These are phyloP conservation scores for Lycodopsis pacificus DNA, from an alignment of 2,797 vertebrate species.

Conservation along the genomic window DNA sequence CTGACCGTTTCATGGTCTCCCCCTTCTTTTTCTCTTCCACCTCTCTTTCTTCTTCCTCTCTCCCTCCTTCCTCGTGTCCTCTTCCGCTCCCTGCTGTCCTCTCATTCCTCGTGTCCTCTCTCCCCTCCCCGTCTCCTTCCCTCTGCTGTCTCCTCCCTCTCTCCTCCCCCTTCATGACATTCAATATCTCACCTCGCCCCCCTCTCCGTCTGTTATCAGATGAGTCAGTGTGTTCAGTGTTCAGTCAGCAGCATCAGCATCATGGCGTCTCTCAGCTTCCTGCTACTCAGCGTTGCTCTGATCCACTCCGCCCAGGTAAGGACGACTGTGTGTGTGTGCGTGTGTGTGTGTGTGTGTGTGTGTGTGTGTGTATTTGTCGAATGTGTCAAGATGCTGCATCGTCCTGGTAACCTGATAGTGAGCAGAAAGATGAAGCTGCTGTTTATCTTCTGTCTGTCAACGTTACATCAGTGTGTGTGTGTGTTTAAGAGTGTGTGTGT, in stretches of 20 bases:
- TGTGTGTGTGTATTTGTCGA: no score
- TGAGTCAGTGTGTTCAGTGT: conserved; percentile 57
- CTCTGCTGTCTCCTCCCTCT: not conserved
- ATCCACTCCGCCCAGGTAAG: conserved; percentile 71
- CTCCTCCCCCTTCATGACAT: not conserved
- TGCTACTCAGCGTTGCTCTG: conserved; percentile 67
- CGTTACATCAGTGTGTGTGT: conserved; percentile 24
- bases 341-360: no score
- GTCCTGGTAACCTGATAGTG: conserved; percentile 28
- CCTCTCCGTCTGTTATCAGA: conserved; percentile 2
- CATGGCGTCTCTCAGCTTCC: conserved; percentile 71
- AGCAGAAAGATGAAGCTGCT: conserved; percentile 16
- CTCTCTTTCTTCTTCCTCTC: no score
- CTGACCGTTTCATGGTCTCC: no score
- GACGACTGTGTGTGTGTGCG: not conserved
- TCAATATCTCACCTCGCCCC: not conserved
- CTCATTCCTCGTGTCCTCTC: not conserved
- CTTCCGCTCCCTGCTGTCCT: not conserved
- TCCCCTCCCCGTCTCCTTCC: not conserved
- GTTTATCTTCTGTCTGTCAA: conserved; percentile 26
- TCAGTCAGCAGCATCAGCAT: conserved; percentile 32
- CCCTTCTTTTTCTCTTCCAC: no score
- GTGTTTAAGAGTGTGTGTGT: not conserved
- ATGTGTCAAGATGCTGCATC: not conserved
- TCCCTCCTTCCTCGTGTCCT: not conserved